phyloP scores from a whole-genome alignment of 1,140 invertebrate genomes.

The Papilio xuthus region DNA sequence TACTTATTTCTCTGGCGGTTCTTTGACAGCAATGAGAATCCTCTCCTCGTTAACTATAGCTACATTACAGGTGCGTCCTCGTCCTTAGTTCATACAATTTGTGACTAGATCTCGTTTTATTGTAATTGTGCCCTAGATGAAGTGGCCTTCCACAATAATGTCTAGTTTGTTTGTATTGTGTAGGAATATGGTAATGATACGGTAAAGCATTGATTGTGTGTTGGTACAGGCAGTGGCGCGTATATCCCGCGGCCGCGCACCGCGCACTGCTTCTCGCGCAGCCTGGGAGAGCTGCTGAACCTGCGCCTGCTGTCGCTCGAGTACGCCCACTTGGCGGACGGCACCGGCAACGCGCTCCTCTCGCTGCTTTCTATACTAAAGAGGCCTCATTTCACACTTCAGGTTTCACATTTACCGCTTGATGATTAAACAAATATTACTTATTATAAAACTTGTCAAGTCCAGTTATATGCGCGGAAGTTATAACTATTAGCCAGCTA shows the following conservation, averaged over 20 bases:
- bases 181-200: too few species aligned
- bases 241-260: conserved; percentile 57
- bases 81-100: not conserved
- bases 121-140: too few species aligned
- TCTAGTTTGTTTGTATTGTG: too few species aligned
- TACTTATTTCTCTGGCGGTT: conserved; percentile 74
- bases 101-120: too few species aligned
- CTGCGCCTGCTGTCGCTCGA: conserved; percentile 63
- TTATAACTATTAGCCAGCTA: not conserved
- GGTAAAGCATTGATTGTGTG: not conserved
- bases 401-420: conserved; percentile 48
- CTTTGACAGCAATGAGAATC: conserved; percentile 67
- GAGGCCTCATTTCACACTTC: conserved; percentile 63
- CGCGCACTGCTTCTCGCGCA: conserved; percentile 56
- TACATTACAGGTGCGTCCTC: conserved; percentile 60
- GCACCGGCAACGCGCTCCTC: conserved; percentile 56
- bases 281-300: conserved; percentile 56
- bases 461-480: not conserved
- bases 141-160: too few species aligned
- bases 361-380: conserved; percentile 59
- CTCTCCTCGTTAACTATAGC: conserved; percentile 67
- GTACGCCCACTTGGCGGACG: conserved; percentile 65
- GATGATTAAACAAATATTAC: not conserved
- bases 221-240: conserved; percentile 57
- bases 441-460: not conserved